Evolutionary conservation across 2,888 invertebrate genomes (phyloP), one percentile per base, ranked within the genome.

Genomic region (Agrochola circellaris): DNA sequence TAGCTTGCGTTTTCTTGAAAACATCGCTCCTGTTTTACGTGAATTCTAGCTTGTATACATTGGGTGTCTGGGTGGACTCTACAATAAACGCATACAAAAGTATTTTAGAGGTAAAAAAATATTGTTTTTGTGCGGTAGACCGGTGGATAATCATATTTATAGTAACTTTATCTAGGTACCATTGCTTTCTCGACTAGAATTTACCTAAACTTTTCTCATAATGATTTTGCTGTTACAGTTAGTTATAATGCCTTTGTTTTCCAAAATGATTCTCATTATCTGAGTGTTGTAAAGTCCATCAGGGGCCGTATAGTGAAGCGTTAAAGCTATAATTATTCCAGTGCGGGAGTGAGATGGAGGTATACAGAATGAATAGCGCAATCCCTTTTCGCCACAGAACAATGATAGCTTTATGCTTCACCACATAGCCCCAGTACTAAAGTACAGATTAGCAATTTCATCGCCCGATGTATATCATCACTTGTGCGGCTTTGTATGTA

Each of bases 401-500:
- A 79, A 79, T 82, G 42, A 76, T 51, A 51, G 82, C 58, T 78
- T 65, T 58, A 82, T 64, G 64, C 20, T 82, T 45, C 76, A 58
- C 56, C 51, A 64, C n/a, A 74, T 65, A 23, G 17, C n/a, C 42
- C 26, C 54, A 54, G 26, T 34, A 77, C 58, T 82, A n/a, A 79
- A 78, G 72, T 69, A 76, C 72, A 72, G 67, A 89, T 84, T 81
- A 81, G 62, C 81, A 85, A 88, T 89, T 88, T 83, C 79, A 79
- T 68, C 73, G 58, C 65, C 51, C 60, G 66, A 73, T 83, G 77
- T 83, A 73, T 81, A 85, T 80, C 80, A 87, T 77, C 81, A 87
- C 84, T 88, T 84, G 79, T 84, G 77, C 17, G 83, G 81, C 75
- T 88, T 87, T 84, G 73, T 71, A 45, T 81, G 60, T 82, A 79